A percentile compares a stretch with the other conserved stretches of the same genome.
phyloP scores from a whole-genome alignment of 2,113 vertebrate species.

The Malurus elegans region DNA sequence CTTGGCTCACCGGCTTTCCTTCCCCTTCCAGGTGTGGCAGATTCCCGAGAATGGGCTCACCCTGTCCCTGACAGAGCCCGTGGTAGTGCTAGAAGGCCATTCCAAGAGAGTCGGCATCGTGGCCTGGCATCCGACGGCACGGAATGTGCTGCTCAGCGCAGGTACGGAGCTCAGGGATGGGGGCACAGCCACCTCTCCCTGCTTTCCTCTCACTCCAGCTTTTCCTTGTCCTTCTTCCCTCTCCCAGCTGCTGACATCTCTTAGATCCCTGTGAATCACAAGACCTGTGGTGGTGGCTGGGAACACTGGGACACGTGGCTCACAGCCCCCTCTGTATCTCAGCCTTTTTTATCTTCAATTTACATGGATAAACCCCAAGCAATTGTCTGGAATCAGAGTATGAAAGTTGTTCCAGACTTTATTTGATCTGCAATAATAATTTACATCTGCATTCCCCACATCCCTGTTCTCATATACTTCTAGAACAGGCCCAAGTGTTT shows the following conservation, averaged over 20 bases:
- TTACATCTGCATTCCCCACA: neutral
- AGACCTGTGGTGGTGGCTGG: neutral
- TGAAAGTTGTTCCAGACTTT: neutral
- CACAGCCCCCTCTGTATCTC: neutral
- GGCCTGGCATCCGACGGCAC: conserved; percentile 93
- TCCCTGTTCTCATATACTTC: neutral
- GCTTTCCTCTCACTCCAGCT: neutral
- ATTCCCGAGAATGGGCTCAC: conserved; percentile 94
- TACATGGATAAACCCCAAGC: neutral
- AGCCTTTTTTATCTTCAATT: neutral
- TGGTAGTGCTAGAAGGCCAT: conserved; percentile 91
- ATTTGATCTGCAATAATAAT: neutral
- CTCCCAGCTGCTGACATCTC: neutral
- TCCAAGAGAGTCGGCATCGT: conserved; percentile 95
- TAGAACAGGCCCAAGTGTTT: neutral
- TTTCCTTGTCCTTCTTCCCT: neutral
- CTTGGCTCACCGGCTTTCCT: neutral
- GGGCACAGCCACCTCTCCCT: accelerated
- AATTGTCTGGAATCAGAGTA: neutral
- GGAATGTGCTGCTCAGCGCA: conserved; percentile 93
- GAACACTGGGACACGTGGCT: neutral
- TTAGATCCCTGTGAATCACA: neutral
- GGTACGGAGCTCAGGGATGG: conserved; percentile 60
- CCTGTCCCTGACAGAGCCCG: conserved; percentile 86
- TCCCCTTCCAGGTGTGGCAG: conserved; percentile 88